Percentiles rank a stretch among this genome's conserved stretches.
Evolutionary conservation across 2,113 vertebrate species (phyloP).

Genomic region (Muntiacus muntjak): DNA sequence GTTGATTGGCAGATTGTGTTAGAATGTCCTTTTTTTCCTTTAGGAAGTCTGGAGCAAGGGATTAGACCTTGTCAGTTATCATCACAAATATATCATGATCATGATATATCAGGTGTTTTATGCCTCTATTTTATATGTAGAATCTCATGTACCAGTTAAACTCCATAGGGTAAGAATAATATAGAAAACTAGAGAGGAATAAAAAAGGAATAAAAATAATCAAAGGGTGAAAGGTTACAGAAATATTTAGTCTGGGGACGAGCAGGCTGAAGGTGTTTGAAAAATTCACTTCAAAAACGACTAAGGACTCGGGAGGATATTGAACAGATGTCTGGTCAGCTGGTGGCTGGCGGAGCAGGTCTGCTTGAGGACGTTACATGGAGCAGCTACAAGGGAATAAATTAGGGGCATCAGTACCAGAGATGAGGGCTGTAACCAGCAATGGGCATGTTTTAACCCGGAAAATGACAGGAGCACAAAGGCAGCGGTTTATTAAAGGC

Average conservation of each 20-base stretch:
- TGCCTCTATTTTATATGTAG: background rate
- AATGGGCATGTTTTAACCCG: background rate
- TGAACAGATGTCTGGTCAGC: background rate
- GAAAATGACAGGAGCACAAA: background rate
- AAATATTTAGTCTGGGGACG: slow-evolving; percentile 39
- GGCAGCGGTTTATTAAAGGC: background rate
- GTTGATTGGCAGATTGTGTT: background rate
- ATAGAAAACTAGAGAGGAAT: background rate
- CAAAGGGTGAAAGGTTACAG: slow-evolving; percentile 12
- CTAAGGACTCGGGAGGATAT: background rate
- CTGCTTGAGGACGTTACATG: background rate
- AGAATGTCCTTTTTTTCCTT: background rate
- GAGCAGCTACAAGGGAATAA: background rate
- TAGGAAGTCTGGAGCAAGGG: background rate
- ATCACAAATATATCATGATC: background rate
- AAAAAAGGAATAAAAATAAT: background rate
- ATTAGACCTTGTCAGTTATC: background rate
- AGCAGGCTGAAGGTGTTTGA: background rate
- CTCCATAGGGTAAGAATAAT: background rate
- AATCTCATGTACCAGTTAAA: background rate
- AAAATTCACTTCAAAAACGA: background rate
- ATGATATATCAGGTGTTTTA: background rate
- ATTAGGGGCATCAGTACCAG: background rate
- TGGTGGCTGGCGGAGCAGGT: background rate
- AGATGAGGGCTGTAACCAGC: background rate